These are phyloP conservation scores for Zosterops lateralis DNA, from an alignment of 2,113 vertebrate genomes.

Conservation along the genomic window DNA sequence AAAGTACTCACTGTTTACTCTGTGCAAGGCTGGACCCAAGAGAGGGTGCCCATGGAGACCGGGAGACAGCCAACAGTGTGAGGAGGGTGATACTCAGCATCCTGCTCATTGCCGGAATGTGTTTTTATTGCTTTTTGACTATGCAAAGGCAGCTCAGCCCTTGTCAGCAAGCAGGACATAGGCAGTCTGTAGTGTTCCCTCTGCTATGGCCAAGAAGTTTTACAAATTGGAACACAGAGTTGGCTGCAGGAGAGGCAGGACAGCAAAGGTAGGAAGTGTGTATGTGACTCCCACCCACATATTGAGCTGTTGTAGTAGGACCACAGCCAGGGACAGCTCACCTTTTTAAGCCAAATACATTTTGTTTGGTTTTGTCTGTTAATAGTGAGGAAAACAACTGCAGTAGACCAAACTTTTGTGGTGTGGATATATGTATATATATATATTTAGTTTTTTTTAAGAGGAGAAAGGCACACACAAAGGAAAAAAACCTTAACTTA, in stretches of 20 bases:
- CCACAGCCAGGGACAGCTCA: background rate
- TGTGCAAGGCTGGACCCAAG: background rate
- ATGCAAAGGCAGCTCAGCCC: background rate
- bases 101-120: background rate
- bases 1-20: background rate
- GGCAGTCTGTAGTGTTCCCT: background rate
- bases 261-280: slow-evolving; percentile 23
- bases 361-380: background rate
- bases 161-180: background rate
- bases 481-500: background rate
- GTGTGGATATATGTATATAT: too few species aligned
- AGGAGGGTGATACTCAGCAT: background rate
- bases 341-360: background rate
- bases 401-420: background rate
- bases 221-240: background rate
- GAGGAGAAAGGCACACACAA: background rate
- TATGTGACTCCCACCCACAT: background rate
- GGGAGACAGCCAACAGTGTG: background rate
- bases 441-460: background rate
- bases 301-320: background rate
- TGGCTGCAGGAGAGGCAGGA: background rate
- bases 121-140: background rate
- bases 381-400: background rate
- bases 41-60: background rate
- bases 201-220: background rate